Evolutionary conservation across 2,888 invertebrate genomes (phyloP).

Genomic region (Mesorhabditis spiculigera): DNA sequence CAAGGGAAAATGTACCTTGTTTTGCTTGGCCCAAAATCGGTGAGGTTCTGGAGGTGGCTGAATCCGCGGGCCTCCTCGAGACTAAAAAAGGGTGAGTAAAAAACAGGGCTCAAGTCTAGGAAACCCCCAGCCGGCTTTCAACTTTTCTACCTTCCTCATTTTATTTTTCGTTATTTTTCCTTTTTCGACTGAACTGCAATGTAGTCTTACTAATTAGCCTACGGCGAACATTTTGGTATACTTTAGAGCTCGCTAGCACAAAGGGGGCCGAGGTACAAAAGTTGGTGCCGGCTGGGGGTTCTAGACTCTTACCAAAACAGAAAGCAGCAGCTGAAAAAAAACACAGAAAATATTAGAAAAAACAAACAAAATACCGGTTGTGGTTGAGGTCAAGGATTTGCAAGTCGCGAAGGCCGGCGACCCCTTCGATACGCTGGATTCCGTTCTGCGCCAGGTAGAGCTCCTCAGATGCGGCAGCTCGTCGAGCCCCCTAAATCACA

Average conservation of each 20-base stretch:
- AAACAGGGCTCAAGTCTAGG: too few relatives aligned
- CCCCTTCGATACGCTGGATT: slow-evolving; percentile 73
- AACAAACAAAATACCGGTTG: slow-evolving; percentile 28
- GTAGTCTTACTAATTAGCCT: too few relatives aligned
- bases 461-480: slow-evolving; percentile 73
- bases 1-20: slow-evolving; percentile 25
- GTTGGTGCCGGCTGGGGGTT: too few relatives aligned
- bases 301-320: too few relatives aligned
- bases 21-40: slow-evolving; percentile 49
- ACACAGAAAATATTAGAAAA: slow-evolving; percentile 8
- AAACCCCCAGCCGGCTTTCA: too few relatives aligned
- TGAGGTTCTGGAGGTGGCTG: slow-evolving; percentile 36
- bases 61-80: slow-evolving; percentile 29
- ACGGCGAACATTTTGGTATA: too few relatives aligned
- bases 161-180: too few relatives aligned
- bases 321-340: not conserved
- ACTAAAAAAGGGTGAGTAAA: too few relatives aligned
- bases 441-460: slow-evolving; percentile 91
- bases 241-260: too few relatives aligned
- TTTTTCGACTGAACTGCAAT: too few relatives aligned
- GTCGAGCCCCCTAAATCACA: slow-evolving; percentile 73
- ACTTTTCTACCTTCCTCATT: too few relatives aligned
- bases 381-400: slow-evolving; percentile 48
- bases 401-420: slow-evolving; percentile 62
- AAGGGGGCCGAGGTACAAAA: too few relatives aligned